These are phyloP conservation scores for Dipodomys ordii DNA, from an alignment of 2,113 vertebrate genomes.

Conservation along the genomic window DNA sequence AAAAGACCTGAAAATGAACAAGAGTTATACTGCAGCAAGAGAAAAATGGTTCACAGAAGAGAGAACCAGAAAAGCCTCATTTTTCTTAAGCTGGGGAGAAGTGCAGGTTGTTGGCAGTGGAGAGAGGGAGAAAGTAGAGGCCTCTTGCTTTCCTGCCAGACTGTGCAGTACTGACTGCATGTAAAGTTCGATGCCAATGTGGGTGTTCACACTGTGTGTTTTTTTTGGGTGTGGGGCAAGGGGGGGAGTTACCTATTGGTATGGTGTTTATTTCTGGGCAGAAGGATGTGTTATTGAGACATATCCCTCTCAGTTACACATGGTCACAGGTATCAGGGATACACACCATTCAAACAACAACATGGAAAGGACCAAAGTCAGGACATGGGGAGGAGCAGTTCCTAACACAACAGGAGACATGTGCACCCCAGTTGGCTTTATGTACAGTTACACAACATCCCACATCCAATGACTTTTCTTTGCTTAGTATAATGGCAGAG, in stretches of 20 bases:
- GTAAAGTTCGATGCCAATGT: background rate
- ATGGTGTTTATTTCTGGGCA: background rate
- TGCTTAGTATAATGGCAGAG: no score
- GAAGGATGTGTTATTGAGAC: background rate
- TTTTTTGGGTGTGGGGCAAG: no score
- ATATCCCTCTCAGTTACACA: background rate
- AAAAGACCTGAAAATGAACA: conserved; percentile 45
- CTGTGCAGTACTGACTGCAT: background rate
- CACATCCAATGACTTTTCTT: no score
- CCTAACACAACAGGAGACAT: no score
- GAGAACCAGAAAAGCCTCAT: conserved; percentile 50
- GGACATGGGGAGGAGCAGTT: no score
- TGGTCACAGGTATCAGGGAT: background rate
- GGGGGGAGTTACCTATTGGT: background rate
- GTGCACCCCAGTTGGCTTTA: no score
- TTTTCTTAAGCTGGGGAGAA: conserved; percentile 47
- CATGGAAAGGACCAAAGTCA: no score
- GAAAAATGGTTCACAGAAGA: conserved; percentile 63
- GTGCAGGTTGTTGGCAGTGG: conserved; percentile 16
- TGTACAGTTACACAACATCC: no score
- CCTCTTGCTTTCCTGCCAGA: conserved; percentile 1
- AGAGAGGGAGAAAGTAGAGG: background rate
- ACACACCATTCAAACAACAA: no score
- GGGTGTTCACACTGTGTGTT: background rate
- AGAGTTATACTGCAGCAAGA: conserved; percentile 44